Base-by-base conservation (phyloP, 2,888 invertebrate genomes). In the Lasioglossum malachurum region DNA sequence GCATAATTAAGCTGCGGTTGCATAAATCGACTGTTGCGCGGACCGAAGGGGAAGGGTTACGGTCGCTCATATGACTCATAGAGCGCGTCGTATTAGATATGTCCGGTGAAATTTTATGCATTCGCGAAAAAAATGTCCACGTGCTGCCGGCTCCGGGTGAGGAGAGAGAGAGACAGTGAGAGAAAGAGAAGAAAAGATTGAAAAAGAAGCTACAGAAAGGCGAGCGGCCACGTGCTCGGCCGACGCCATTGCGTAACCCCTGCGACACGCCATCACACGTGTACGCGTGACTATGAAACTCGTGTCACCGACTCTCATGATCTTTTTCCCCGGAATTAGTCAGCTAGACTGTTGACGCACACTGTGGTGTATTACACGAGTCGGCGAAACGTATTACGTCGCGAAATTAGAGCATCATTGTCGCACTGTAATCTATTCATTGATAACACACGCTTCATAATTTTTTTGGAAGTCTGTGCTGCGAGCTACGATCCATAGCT, bases 201-300 rank as follows among this genome's bases (percentile, higher is more conserved):
- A 5, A 16, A 12, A 23, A 38, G 10, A 5, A 16, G n/a, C 19
- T 71, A 19, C 46, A 8, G 27, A 41, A 79, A 83, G 38, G 72
- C 67, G 53, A 78, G 12, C 35, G 69, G 71, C 86, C 82, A 86
- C 86, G 86, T 74, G 83, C 75, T 27, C 75, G 64, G 41, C 12
- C 5, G 38, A 44, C 27, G 41, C 8, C 35, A 82, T 90, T 90
- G 86, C 89, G 88, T 49, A 89, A 89, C 14, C 38, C 27, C 10
- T 31, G 4, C 12, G 60, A n/a, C 12, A 69, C 64, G 74, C 60
- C 60, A 27, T 2, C 83, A 87, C 83, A 86, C 81, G 87, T 87
- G 81, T 77, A 83, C 80, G 80, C 74, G 80, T 84, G 87, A 85
- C 87, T 82, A 71, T 77, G 82, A 60, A 57, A 85, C 77, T 77